Evolutionary conservation across 2,888 invertebrate species (phyloP).

Genomic region (Eutolmus rufibarbis): DNA sequence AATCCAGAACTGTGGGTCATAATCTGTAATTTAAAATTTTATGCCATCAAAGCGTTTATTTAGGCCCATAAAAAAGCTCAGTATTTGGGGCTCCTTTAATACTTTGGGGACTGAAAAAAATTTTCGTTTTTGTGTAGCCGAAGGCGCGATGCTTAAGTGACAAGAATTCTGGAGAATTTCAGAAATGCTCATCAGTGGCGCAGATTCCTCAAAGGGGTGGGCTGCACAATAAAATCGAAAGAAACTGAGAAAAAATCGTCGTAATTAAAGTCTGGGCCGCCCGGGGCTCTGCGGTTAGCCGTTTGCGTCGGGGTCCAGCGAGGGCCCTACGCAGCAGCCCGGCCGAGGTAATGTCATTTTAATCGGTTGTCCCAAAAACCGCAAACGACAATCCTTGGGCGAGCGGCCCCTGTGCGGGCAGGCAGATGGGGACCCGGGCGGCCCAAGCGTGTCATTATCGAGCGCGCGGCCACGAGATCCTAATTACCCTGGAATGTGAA

Average conservation of each 20-base stretch:
- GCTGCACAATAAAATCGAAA: neutral
- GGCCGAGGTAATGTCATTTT: conserved; percentile 49
- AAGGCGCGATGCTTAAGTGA: neutral
- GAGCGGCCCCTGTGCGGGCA: conserved; percentile 40
- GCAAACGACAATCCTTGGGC: conserved; percentile 47
- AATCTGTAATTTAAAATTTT: neutral
- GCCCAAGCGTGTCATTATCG: conserved; percentile 50
- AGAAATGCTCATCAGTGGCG: neutral
- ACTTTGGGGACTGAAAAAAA: neutral
- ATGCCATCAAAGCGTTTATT: neutral
- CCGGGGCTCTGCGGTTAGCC: neutral
- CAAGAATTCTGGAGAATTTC: neutral
- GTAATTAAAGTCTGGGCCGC: neutral
- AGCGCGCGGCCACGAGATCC: conserved; percentile 51
- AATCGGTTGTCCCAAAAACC: conserved; percentile 50
- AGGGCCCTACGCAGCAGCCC: neutral
- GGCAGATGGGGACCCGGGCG: conserved; percentile 45
- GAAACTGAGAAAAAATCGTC: neutral
- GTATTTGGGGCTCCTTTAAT: neutral
- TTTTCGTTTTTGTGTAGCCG: neutral
- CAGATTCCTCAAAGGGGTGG: neutral
- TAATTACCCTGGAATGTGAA: conserved; percentile 50
- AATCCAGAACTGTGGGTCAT: neutral
- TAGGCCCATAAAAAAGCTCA: neutral
- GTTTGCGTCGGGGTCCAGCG: neutral